Percentiles rank a stretch among this genome's conserved stretches.
Evolutionary conservation across 2,113 vertebrate genomes (phyloP).

Genomic region (Trogon surrucura): DNA sequence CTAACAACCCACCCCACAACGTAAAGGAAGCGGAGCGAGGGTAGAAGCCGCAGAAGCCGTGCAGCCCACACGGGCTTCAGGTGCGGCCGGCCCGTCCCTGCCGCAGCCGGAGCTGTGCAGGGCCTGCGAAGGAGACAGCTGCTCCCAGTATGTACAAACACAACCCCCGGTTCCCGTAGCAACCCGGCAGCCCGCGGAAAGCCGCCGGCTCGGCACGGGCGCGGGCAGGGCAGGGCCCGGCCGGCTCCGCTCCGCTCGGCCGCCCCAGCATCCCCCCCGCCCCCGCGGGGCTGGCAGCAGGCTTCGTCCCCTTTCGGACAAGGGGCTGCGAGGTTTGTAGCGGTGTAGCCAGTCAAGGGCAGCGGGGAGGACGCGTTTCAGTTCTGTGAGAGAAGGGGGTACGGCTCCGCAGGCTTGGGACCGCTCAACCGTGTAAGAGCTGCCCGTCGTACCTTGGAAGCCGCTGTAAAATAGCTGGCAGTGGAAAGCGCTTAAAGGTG

Average conservation of each 20-base stretch:
- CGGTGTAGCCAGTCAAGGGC: fast-evolving
- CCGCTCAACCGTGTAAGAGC: not conserved
- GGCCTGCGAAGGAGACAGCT: slow-evolving; percentile 49
- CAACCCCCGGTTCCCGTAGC: slow-evolving; percentile 68
- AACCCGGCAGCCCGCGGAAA: slow-evolving; percentile 58
- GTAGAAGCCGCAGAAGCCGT: not conserved
- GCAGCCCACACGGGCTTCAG: not conserved
- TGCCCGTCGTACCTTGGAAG: not conserved
- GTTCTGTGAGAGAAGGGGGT: fast-evolving
- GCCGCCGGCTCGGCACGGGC: not conserved
- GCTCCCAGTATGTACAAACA: slow-evolving; percentile 71
- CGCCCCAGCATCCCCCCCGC: not conserved
- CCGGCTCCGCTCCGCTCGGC: not conserved
- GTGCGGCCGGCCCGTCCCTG: not conserved
- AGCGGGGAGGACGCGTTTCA: fast-evolving
- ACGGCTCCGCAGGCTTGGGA: not conserved
- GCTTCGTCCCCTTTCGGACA: not conserved
- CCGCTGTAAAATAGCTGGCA: not conserved
- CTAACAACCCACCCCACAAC: not conserved
- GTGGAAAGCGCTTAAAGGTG: fast-evolving
- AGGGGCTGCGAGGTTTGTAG: not conserved
- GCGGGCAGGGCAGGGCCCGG: no score
- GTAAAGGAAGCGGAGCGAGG: not conserved
- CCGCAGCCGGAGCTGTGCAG: not conserved
- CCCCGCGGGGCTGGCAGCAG: not conserved